These are phyloP conservation scores for Ascidia mentula DNA, from an alignment of 23 tunicate genomes.

Conservation along the genomic window DNA sequence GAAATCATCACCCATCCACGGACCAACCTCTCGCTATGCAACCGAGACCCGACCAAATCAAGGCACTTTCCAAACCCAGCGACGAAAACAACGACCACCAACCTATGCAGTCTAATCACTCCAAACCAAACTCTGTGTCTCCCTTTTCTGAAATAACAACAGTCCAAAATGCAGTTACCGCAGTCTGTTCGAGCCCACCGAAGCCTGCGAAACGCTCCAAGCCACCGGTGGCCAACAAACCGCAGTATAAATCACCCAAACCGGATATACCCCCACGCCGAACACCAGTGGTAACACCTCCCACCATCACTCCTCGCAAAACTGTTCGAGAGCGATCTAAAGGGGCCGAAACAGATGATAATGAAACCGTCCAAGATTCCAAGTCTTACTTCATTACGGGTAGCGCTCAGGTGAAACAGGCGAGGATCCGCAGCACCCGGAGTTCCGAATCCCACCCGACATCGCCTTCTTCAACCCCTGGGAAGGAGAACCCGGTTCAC, in stretches of 20 bases:
- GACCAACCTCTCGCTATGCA: conserved; percentile 1
- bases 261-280: no score
- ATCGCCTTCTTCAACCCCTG: background rate
- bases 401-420: conserved; percentile 35
- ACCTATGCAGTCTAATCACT: background rate
- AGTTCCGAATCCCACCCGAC: background rate
- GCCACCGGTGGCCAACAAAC: conserved; percentile 10
- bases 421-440: conserved; percentile 39
- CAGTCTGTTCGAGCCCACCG: background rate
- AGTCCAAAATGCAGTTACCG: background rate
- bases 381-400: background rate
- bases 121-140: background rate
- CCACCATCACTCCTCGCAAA: background rate
- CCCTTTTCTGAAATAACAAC: background rate
- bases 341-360: background rate
- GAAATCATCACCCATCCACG: background rate
- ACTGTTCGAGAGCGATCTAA: background rate
- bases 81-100: background rate
- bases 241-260: background rate
- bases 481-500: background rate
- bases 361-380: conserved; percentile 12
- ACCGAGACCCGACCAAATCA: background rate
- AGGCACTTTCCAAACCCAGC: background rate
- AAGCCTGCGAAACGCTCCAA: conserved; percentile 6
- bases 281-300: background rate